Conservation (phyloP, 2,797 vertebrate genomes). For the Gorsachius magnificus region DNA sequence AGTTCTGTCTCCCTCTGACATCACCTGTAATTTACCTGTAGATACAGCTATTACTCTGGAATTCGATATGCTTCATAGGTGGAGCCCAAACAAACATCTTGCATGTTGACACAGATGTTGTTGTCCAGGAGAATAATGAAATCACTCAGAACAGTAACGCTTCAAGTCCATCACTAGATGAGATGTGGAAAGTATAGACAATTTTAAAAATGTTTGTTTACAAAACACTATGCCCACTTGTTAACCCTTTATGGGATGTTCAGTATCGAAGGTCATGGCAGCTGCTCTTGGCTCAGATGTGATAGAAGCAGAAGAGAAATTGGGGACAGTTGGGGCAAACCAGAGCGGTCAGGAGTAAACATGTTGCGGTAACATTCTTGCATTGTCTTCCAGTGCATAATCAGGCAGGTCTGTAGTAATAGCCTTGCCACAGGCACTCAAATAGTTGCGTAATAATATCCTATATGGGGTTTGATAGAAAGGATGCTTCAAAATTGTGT, state of each 20-base stretch:
- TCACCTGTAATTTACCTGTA: slow-evolving; percentile 8
- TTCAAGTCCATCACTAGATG: background rate
- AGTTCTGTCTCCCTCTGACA: background rate
- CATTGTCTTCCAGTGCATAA: background rate
- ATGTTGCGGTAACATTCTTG: background rate
- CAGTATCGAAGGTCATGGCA: background rate
- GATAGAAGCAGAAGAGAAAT: background rate
- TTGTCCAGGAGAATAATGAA: background rate
- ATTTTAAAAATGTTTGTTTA: background rate
- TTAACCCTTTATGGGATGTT: background rate
- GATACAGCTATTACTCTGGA: slow-evolving; percentile 19
- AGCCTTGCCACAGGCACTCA: background rate
- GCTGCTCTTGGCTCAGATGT: background rate
- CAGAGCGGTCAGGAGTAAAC: background rate
- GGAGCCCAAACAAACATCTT: slow-evolving; percentile 29
- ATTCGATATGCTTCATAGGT: background rate
- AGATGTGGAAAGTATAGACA: background rate
- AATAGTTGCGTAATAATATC: background rate
- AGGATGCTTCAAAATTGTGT: background rate
- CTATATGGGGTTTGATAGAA: background rate
- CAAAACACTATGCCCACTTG: background rate
- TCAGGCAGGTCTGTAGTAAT: background rate
- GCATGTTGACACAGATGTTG: background rate
- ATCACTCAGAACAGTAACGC: background rate
- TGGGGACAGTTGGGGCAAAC: background rate